Conservation (phyloP, 2,113 vertebrate species). For the Deroptyus accipitrinus region DNA sequence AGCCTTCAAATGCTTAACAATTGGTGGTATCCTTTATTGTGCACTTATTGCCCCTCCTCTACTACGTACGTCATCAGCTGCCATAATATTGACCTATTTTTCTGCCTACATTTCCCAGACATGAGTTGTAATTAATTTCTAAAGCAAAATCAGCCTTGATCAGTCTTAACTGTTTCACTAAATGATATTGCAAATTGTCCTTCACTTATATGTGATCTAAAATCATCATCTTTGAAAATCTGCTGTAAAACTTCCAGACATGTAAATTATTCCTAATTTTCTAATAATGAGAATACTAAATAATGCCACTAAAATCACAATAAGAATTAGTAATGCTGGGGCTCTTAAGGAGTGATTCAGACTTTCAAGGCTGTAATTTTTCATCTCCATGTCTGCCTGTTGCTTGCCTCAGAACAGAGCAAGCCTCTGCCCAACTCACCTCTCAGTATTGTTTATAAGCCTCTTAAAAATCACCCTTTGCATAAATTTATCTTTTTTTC, state of each 20-base stretch:
- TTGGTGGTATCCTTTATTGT: neutral
- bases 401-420: neutral
- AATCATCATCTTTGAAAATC: neutral
- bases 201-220: neutral
- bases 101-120: neutral
- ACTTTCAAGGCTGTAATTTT: neutral
- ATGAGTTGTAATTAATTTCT: neutral
- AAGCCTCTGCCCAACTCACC: neutral
- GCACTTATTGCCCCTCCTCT: neutral
- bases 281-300: neutral
- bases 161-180: neutral
- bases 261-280: neutral
- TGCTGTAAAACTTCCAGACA: neutral
- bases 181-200: neutral
- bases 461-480: neutral
- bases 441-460: neutral
- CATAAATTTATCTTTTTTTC: neutral
- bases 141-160: neutral
- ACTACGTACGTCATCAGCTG: neutral
- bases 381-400: neutral
- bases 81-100: neutral
- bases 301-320: neutral
- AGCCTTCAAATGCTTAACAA: neutral
- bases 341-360: neutral
- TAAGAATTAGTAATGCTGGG: neutral